Evolutionary conservation across 2,888 invertebrate species (phyloP).

Genomic region (Mesodorylaimus sp.): DNA sequence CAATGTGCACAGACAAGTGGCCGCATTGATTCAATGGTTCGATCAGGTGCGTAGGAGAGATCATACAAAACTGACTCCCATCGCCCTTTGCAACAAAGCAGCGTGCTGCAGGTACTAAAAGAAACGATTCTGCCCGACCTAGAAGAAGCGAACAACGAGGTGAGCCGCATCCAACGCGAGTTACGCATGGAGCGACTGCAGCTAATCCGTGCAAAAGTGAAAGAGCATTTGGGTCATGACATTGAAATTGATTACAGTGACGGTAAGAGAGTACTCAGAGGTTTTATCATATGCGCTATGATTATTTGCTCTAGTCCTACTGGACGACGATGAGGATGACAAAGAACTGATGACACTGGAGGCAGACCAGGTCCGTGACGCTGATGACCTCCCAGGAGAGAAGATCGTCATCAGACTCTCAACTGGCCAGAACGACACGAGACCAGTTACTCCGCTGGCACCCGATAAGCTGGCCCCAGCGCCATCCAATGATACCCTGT

Average conservation of each 20-base stretch:
- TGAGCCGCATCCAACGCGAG: conserved; percentile 31
- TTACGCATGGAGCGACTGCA: conserved; percentile 36
- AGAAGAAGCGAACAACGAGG: conserved; percentile 32
- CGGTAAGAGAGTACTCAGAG: conserved; percentile 13
- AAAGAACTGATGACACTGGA: conserved; percentile 29
- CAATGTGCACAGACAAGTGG: conserved; percentile 34
- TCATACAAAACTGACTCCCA: background rate
- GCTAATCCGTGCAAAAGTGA: conserved; percentile 34
- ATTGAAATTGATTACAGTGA: conserved; percentile 28
- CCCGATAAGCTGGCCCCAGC: conserved; percentile 34
- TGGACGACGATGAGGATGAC: conserved; percentile 17
- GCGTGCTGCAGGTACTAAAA: conserved; percentile 33
- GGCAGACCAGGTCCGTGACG: conserved; percentile 26
- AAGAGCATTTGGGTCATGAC: conserved; percentile 24
- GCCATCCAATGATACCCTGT: conserved; percentile 35
- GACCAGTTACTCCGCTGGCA: conserved; percentile 19
- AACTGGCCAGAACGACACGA: conserved; percentile 20
- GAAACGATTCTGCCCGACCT: conserved; percentile 38
- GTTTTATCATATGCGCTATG: background rate
- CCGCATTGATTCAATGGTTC: conserved; percentile 40
- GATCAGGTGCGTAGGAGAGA: conserved; percentile 29
- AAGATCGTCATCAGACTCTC: conserved; percentile 21
- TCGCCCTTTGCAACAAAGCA: background rate
- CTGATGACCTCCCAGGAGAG: conserved; percentile 20
- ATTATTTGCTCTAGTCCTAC: background rate